phyloP scores from a whole-genome alignment of 2,113 vertebrate genomes.

The Laticauda colubrina region DNA sequence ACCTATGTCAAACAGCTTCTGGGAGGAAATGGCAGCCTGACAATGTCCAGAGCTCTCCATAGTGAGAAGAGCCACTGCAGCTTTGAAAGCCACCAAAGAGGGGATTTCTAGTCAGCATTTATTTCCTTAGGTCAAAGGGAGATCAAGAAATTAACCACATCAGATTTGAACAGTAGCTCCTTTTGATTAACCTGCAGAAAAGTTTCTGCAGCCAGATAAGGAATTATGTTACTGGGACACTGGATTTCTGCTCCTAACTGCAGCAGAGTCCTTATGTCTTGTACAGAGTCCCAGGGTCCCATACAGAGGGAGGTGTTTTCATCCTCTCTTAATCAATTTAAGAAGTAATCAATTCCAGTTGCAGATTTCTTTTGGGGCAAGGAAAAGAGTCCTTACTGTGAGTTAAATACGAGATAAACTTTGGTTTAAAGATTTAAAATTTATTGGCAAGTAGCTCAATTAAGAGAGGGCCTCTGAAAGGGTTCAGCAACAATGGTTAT shows the following conservation, averaged over 20 bases:
- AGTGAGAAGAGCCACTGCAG: background rate
- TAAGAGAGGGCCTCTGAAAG: background rate
- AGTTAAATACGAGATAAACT: background rate
- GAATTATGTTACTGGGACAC: background rate
- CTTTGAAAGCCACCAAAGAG: background rate
- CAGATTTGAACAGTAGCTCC: background rate
- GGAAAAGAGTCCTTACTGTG: background rate
- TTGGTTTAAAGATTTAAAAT: background rate
- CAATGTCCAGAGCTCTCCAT: background rate
- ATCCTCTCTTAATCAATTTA: background rate
- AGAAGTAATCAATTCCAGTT: background rate
- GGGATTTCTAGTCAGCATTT: background rate
- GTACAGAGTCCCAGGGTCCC: too few species aligned
- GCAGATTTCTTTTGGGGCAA: background rate
- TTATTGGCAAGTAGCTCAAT: background rate
- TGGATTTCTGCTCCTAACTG: background rate
- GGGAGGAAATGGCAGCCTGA: background rate
- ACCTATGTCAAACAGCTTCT: background rate
- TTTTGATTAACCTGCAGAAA: background rate
- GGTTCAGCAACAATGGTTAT: background rate
- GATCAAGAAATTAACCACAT: background rate
- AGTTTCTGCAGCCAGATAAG: background rate
- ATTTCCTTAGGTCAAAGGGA: background rate
- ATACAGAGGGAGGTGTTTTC: background rate
- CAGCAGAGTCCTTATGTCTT: background rate